phyloP scores from a whole-genome alignment of 2,797 vertebrate species.

The Eulemur coronatus region DNA sequence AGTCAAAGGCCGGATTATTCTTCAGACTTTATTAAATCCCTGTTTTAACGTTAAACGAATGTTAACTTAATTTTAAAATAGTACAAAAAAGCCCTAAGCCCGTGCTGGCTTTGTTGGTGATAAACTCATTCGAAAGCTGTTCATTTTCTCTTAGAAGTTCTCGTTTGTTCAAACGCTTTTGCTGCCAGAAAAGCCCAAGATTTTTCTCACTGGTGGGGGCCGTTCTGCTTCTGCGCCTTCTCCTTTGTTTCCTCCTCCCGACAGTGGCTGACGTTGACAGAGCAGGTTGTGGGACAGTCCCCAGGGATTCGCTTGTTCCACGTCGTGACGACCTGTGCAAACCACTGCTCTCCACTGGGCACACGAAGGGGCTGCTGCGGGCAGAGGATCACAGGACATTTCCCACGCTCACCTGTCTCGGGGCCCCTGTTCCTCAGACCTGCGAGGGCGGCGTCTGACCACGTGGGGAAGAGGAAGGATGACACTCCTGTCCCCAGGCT shows the following conservation, averaged over 20 bases:
- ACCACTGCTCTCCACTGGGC: neutral
- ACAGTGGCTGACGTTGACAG: neutral
- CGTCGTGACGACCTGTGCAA: neutral
- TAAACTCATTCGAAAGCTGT: constrained; percentile 61
- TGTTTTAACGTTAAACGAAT: constrained; percentile 84
- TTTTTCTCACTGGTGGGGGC: neutral
- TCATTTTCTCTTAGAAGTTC: constrained; percentile 66
- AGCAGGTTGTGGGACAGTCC: neutral
- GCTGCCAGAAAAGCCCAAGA: neutral
- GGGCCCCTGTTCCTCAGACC: neutral
- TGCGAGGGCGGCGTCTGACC: neutral
- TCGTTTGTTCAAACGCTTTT: constrained; percentile 58
- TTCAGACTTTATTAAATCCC: constrained; percentile 85
- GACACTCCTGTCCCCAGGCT: neutral
- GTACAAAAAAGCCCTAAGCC: constrained; percentile 72
- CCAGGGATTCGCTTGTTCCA: neutral
- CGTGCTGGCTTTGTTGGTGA: constrained; percentile 75
- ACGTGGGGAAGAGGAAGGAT: neutral
- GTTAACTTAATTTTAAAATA: constrained; percentile 82
- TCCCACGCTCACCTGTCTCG: neutral
- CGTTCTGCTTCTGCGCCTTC: neutral
- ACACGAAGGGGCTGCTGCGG: fast-evolving
- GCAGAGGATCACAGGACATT: neutral
- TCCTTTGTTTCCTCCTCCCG: neutral
- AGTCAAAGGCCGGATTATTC: constrained; percentile 83